Conservation (phyloP, 2,797 vertebrate species). For the Distichodus sexfasciatus region DNA sequence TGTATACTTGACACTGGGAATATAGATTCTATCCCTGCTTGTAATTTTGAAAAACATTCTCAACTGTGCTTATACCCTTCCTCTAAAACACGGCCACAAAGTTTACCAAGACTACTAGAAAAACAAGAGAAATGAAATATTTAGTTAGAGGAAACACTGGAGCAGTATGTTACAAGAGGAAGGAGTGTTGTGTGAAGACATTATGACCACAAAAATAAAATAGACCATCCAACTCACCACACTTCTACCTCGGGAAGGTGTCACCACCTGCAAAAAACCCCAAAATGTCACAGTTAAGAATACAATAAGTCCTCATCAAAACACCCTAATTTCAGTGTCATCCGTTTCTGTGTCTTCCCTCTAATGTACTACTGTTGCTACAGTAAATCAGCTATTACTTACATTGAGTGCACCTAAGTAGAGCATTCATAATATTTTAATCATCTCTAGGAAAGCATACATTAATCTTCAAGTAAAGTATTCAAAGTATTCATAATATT, state of each 20-base stretch:
- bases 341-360: too few species aligned
- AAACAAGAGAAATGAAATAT: background rate
- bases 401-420: too few species aligned
- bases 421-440: too few species aligned
- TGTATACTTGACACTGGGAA: background rate
- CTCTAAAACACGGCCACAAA: background rate
- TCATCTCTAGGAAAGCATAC: too few species aligned
- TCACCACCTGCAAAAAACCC: conserved; percentile 63
- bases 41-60: background rate
- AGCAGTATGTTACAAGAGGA: background rate
- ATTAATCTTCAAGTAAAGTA: too few species aligned
- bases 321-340: too few species aligned
- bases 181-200: background rate
- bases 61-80: background rate
- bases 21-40: background rate
- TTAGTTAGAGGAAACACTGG: background rate
- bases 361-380: too few species aligned
- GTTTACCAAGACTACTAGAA: too few species aligned
- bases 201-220: background rate
- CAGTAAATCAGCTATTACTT: too few species aligned
- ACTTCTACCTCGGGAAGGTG: conserved; percentile 57
- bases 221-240: conserved; percentile 65
- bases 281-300: conserved; percentile 8
- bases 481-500: too few species aligned
- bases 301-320: too few species aligned